Base-by-base conservation (phyloP, 2,113 vertebrate genomes). In the Damaliscus lunatus region DNA sequence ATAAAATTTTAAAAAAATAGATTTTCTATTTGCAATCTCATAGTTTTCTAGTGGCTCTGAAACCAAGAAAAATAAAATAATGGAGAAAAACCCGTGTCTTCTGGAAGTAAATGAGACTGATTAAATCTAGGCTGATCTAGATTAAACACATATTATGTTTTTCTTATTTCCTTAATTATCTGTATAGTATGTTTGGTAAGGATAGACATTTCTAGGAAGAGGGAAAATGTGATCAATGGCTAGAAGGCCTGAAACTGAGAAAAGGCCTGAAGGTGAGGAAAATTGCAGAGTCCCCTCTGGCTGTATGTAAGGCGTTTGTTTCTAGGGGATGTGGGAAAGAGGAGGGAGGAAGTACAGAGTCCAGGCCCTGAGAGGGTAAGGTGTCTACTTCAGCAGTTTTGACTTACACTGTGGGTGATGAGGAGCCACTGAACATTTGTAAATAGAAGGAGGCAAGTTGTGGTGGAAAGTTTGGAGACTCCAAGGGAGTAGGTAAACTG, bases 1-100 rank as follows among this genome's bases (percentile, higher is more conserved):
- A 81, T 33, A 81, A 81, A 52, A 81, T 52, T 52, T 52, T 0
- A 1, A 21, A 48, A 80, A 33, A 52, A 81, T 13, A 33, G 40
- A 33, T 43, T 29, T 90, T 60, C 17, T 29, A 59, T 55, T 31
- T 82, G 77, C 50, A 80, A 48, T 94, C 80, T 78, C 43, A n/a
- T 64, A 67, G 43, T 78, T 97, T 94, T 62, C 59, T 43, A 82
- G 33, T 78, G 77, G 60, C 10, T 74, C 78, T 43, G n/a, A 93
- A 85, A 62, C 15, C 46, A 85, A 59, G 57, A 53, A 81, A 95
- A 94, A 85, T 81, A 57, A 95, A 25, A 94, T 15, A 88, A 12
- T 60, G 43, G 77, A 86, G 60, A 48, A 83, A 97, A 91, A 46
- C 2, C 52, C 78, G 7, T 55, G 13, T 48, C 40, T 84, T 91